Conservation (phyloP, 2,888 invertebrate genomes). For the Marasmarcha lunaedactyla region DNA sequence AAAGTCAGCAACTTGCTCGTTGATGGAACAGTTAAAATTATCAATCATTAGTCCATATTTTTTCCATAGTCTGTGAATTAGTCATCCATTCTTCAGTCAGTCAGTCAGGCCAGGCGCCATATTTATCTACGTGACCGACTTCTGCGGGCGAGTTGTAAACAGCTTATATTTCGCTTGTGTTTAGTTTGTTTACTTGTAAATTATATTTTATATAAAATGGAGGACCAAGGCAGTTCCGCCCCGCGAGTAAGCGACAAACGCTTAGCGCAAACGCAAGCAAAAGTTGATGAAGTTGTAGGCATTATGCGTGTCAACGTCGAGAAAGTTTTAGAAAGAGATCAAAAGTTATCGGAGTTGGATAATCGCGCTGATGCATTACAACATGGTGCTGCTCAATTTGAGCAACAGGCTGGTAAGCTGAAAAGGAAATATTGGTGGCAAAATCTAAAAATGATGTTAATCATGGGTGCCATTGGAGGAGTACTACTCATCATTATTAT, state of each 20-base stretch:
- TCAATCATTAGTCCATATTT: too few relatives aligned
- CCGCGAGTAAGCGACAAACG: conserved; percentile 63
- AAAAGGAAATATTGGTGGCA: conserved; percentile 98
- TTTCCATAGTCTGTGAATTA: background rate
- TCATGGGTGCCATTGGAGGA: conserved; percentile 87
- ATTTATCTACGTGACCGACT: conserved; percentile 16
- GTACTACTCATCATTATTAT: conserved; percentile 87
- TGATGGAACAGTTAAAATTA: too few relatives aligned
- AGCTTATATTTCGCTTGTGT: too few relatives aligned
- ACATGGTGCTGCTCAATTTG: conserved; percentile 95
- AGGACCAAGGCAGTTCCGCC: conserved; percentile 62
- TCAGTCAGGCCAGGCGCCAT: conserved; percentile 23
- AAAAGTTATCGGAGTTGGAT: conserved; percentile 94
- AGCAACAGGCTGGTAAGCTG: conserved; percentile 95
- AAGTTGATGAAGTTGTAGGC: conserved; percentile 80
- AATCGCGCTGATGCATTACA: conserved; percentile 95
- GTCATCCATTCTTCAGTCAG: too few relatives aligned
- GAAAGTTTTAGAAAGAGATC: conserved; percentile 95
- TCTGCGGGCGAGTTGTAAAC: too few relatives aligned
- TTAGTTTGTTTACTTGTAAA: background rate
- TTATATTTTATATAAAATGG: conserved; percentile 33
- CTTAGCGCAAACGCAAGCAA: conserved; percentile 63
- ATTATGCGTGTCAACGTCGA: conserved; percentile 98
- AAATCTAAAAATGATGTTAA: conserved; percentile 96
- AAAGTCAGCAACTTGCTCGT: too few relatives aligned